These are phyloP conservation scores for Hypomesus transpacificus DNA, from an alignment of 2,113 vertebrate species.

Conservation along the genomic window DNA sequence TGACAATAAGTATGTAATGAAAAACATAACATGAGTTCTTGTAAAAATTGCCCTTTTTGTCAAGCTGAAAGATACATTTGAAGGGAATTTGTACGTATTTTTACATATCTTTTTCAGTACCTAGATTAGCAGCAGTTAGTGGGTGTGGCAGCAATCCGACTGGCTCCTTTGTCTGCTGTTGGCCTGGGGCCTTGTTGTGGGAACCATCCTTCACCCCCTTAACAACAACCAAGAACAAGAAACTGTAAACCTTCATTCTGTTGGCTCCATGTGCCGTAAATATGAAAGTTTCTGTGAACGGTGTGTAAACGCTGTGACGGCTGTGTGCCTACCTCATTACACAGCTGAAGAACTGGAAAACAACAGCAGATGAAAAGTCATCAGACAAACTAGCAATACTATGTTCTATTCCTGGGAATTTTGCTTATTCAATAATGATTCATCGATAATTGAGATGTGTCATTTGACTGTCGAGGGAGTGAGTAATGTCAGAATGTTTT, in stretches of 20 bases:
- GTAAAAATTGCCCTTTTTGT: not conserved
- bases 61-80: not conserved
- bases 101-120: conserved; percentile 47
- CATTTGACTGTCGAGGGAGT: not conserved
- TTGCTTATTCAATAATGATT: conserved; percentile 18
- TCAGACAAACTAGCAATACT: conserved; percentile 2
- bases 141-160: conserved; percentile 15
- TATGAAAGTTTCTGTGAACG: not conserved
- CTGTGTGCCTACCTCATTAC: conserved; percentile 41
- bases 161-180: conserved; percentile 42
- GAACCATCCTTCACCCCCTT: conserved; percentile 29
- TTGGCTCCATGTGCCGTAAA: too few species aligned
- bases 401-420: conserved; percentile 5
- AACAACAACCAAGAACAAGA: conserved; percentile 16
- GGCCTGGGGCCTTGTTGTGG: conserved; percentile 24
- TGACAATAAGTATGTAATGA: too few species aligned
- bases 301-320: not conserved
- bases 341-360: conserved; percentile 55
- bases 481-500: not conserved
- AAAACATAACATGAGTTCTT: too few species aligned
- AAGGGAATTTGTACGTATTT: conserved; percentile 7
- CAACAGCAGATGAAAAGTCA: conserved; percentile 26
- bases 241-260: too few species aligned
- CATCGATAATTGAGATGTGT: conserved; percentile 4
- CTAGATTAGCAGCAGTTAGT: conserved; percentile 45